These are phyloP conservation scores for Aphelocoma californica DNA, from an alignment of 2,797 vertebrate species.

Conservation along the genomic window DNA sequence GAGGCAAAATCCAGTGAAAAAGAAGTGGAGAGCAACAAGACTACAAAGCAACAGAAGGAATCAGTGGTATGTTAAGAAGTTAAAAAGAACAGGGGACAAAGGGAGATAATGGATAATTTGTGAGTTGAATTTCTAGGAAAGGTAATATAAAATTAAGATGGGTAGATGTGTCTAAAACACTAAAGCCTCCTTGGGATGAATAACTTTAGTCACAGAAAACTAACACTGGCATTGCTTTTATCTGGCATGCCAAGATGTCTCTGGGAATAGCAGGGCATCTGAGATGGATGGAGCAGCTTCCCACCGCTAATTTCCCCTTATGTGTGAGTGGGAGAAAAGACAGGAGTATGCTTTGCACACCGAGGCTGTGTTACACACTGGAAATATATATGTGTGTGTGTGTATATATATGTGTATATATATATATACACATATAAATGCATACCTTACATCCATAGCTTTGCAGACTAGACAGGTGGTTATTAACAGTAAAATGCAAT, in stretches of 20 bases:
- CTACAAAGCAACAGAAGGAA: neutral
- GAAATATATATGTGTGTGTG: neutral
- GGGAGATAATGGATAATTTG: neutral
- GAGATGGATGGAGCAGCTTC: neutral
- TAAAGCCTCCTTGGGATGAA: neutral
- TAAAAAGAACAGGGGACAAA: neutral
- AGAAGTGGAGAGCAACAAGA: neutral
- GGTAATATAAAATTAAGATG: neutral
- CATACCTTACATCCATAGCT: neutral
- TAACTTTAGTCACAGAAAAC: neutral
- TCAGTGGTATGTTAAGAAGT: neutral
- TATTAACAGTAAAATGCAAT: neutral
- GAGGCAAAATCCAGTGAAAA: neutral
- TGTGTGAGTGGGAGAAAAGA: neutral
- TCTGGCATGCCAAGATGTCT: neutral
- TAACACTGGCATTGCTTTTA: neutral
- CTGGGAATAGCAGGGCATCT: neutral
- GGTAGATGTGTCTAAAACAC: neutral
- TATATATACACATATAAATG: neutral
- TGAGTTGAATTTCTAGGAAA: neutral
- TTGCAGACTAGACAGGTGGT: neutral
- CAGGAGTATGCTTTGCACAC: neutral
- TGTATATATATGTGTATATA: neutral
- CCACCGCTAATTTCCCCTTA: neutral
- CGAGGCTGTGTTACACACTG: neutral